Base-by-base conservation (phyloP, 2,113 vertebrate genomes). In the Notothenia rossii region DNA sequence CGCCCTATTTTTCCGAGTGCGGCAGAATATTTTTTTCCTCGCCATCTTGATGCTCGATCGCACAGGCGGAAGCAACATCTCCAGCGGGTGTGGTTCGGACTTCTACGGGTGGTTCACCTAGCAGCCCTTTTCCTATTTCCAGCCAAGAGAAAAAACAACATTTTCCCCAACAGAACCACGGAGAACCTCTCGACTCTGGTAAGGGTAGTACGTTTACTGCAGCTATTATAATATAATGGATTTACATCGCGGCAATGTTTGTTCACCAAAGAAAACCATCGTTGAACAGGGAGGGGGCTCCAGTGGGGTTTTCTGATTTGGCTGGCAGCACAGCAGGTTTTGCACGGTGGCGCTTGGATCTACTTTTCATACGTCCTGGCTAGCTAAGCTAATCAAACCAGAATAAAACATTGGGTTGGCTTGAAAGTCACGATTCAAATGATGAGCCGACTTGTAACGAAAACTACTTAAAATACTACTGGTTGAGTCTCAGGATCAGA, bases 11-110 rank as follows among this genome's bases (percentile, higher is more conserved):
- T 94, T 78, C 75, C 82, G 79, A 91, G 53, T 86, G 96, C 97
- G 97, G 96, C 92, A 93, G 96, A 94, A 97, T 92, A 93, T 91
- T 79, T 70, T 33, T 17, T n/a, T 14, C 68, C 60, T 89, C 89
- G 96, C 96, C 96, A 97, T 97, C 96, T 97, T 97, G 94, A 95
- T 92, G 85, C 88, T 93, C 81, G 83, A 87, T 88, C 84, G 77
- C 86, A 76, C 87, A 72, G 68, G 50, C 88, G 72, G 83, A 83
- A 90, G 89, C 86, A 89, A 20, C 71, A 90, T 91, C 83, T 75
- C 83, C 79, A 77, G 88, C 89, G 91, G 91, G 90, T 91, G 92
- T 89, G 94, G 90, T 92, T 90, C 89, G 93, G 91, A 89, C 84
- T 88, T 78, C 48, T 69, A 92, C 93, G 91, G 90, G 90, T 91